A percentile compares a stretch with the other conserved stretches of the same genome.
Evolutionary conservation across 2,113 vertebrate species (phyloP).

Genomic region (Paramisgurnus dabryanus): DNA sequence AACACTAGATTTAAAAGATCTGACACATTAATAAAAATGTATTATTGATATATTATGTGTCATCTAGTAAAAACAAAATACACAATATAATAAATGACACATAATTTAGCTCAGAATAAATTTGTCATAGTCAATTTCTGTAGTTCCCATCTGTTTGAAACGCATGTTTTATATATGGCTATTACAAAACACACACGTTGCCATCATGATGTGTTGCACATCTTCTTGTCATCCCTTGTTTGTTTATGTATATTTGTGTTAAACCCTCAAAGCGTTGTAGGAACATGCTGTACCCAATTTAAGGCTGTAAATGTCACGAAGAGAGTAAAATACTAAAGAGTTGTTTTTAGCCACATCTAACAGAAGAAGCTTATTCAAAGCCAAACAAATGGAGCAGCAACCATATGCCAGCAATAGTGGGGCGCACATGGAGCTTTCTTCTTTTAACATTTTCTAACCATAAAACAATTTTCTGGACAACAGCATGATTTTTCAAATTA

Average conservation of each 20-base stretch:
- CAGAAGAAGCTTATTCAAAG: constrained; percentile 2
- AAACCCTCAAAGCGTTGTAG: constrained; percentile 8
- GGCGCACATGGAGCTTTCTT: constrained; percentile 2
- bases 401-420: background rate
- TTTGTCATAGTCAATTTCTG: too few relatives aligned
- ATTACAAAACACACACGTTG: too few relatives aligned
- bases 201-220: too few relatives aligned
- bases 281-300: constrained; percentile 23
- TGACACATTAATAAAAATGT: too few relatives aligned
- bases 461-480: constrained; percentile 1
- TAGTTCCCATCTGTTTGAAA: background rate
- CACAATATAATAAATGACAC: too few relatives aligned
- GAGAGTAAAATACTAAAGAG: background rate
- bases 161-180: background rate
- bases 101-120: too few relatives aligned
- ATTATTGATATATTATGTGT: too few relatives aligned
- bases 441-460: constrained; percentile 4
- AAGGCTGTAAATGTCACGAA: constrained; percentile 5
- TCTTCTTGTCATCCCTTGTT: background rate
- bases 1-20: too few relatives aligned
- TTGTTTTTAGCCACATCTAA: constrained; percentile 12
- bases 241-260: constrained; percentile 18
- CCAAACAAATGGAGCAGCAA: constrained; percentile 8
- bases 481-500: constrained; percentile 12
- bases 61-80: too few relatives aligned